Conservation (phyloP, 92 coral and sea anemone genomes). For the Pocillopora meandrina region DNA sequence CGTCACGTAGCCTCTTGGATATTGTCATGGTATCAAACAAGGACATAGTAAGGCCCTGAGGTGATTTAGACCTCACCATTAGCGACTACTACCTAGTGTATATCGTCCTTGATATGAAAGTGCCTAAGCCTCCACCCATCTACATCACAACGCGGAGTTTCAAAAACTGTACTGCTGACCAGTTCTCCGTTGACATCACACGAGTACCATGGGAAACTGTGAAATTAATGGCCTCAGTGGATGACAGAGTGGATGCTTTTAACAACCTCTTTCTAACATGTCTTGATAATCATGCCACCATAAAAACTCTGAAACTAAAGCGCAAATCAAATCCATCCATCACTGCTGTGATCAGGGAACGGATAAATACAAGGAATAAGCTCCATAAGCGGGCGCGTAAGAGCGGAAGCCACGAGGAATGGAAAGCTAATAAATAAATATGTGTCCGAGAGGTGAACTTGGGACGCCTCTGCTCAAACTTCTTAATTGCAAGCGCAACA, state of each 20-base stretch:
- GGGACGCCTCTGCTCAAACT: no score
- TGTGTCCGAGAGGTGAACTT: no score
- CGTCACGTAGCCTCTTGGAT: no score
- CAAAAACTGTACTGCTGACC: constrained; percentile 21
- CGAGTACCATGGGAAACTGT: constrained; percentile 53
- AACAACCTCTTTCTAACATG: constrained; percentile 50
- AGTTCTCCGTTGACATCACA: constrained; percentile 25
- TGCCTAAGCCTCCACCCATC: constrained; percentile 34
- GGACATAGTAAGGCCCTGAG: constrained; percentile 38
- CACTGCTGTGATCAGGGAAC: constrained; percentile 43
- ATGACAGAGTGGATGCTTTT: constrained; percentile 24
- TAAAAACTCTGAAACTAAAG: constrained; percentile 56
- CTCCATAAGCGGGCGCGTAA: constrained; percentile 27
- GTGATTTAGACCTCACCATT: constrained; percentile 47
- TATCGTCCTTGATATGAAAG: constrained; percentile 47
- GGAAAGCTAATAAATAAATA: no score
- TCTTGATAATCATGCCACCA: constrained; percentile 45
- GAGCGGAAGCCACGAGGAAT: no score
- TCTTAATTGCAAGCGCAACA: no score
- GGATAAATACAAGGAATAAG: constrained; percentile 15
- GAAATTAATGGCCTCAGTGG: constrained; percentile 11
- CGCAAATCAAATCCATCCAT: constrained; percentile 60
- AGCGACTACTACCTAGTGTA: constrained; percentile 63
- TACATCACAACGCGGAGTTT: constrained; percentile 1
- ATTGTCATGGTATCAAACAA: neutral